A percentile compares a stretch with the other conserved stretches of the same genome.
Evolutionary conservation across 2,888 invertebrate genomes (phyloP).

Genomic region (Isotomurus palustris): DNA sequence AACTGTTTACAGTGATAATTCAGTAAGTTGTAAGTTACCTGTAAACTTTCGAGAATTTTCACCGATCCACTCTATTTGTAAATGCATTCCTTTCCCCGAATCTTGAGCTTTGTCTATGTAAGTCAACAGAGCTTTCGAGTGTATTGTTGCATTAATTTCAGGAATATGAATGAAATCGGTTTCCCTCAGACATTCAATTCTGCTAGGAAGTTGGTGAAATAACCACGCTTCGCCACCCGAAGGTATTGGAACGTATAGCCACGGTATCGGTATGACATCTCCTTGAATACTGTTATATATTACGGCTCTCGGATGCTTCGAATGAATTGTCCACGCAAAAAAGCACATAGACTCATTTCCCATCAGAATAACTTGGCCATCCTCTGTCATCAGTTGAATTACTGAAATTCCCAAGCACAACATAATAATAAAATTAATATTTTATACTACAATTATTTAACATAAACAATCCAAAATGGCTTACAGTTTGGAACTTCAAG

Average conservation of each 20-base stretch:
- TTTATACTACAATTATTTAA: no score
- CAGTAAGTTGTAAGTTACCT: constrained; percentile 1
- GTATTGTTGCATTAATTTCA: constrained; percentile 26
- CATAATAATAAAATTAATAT: background rate
- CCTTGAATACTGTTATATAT: constrained; percentile 25
- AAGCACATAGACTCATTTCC: constrained; percentile 20
- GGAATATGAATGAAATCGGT: constrained; percentile 20
- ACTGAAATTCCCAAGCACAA: background rate
- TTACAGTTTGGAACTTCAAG: no score
- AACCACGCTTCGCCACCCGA: constrained; percentile 27
- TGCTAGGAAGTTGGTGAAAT: constrained; percentile 20
- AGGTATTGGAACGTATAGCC: constrained; percentile 31
- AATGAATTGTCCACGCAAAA: constrained; percentile 21
- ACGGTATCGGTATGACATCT: constrained; percentile 21
- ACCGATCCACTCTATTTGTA: constrained; percentile 9
- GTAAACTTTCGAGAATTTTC: background rate
- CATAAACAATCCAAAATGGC: no score
- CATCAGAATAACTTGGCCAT: constrained; percentile 21
- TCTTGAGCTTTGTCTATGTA: constrained; percentile 21
- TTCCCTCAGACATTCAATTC: constrained; percentile 11
- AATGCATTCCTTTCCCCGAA: constrained; percentile 15
- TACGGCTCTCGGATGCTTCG: constrained; percentile 17
- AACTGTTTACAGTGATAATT: no score
- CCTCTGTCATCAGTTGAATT: constrained; percentile 17
- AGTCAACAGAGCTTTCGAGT: constrained; percentile 18